phyloP scores from a whole-genome alignment of 2,888 invertebrate species.

The Ctenicera cuprea region DNA sequence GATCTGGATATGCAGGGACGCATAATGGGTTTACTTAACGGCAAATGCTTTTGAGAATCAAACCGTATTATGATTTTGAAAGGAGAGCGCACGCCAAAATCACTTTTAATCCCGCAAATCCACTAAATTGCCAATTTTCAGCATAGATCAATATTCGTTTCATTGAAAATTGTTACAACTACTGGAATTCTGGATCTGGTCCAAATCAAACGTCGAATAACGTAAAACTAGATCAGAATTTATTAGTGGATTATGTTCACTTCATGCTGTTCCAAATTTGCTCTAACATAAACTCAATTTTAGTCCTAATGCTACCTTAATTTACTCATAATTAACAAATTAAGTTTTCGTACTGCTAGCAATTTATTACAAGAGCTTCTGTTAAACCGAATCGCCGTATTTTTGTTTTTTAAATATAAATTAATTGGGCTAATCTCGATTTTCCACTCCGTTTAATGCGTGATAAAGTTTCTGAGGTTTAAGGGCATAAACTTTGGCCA shows the following conservation, averaged over 20 bases:
- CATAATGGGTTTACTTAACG: conserved; percentile 31
- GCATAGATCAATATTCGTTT: conserved; percentile 16
- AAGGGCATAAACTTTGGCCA: conserved; percentile 26
- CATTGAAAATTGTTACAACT: conserved; percentile 6
- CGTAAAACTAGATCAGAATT: conserved; percentile 15
- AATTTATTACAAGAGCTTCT: too few relatives aligned
- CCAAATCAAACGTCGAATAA: conserved; percentile 34
- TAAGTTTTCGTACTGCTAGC: neutral
- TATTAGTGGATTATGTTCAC: conserved; percentile 15
- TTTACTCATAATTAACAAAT: neutral
- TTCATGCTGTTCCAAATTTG: conserved; percentile 7
- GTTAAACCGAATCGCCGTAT: too few relatives aligned
- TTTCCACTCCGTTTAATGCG: conserved; percentile 32
- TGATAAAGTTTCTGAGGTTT: conserved; percentile 32
- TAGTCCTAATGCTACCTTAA: neutral
- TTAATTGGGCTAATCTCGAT: conserved; percentile 3
- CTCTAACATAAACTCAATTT: conserved; percentile 5
- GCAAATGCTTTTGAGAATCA: neutral
- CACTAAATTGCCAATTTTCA: conserved; percentile 25
- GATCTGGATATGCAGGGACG: conserved; percentile 11
- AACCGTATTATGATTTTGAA: neutral
- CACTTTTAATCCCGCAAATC: conserved; percentile 31
- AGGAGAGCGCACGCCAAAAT: neutral
- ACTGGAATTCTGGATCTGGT: conserved; percentile 34
- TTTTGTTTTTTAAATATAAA: too few relatives aligned